These are phyloP conservation scores for Garrulus glandarius DNA, from an alignment of 2,797 vertebrate genomes.

Conservation along the genomic window DNA sequence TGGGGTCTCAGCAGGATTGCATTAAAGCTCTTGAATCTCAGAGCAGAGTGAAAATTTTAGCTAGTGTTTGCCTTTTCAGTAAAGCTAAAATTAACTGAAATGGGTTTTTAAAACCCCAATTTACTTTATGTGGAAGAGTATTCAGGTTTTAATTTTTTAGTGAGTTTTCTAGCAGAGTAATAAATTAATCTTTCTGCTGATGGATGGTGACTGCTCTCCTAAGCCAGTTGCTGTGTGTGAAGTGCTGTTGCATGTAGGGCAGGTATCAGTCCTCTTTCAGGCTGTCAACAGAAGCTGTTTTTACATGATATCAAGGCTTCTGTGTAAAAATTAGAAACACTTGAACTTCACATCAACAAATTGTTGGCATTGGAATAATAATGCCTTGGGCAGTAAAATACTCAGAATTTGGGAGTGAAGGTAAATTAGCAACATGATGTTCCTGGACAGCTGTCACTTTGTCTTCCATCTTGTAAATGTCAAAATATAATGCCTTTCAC, in stretches of 20 bases:
- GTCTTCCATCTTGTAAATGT: neutral
- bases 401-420: neutral
- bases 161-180: neutral
- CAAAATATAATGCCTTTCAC: neutral
- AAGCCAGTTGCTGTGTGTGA: neutral
- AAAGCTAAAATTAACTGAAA: neutral
- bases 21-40: neutral
- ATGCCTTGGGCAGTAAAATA: neutral
- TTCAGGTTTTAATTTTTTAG: neutral
- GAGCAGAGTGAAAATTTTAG: neutral
- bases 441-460: neutral
- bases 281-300: neutral
- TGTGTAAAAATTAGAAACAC: neutral
- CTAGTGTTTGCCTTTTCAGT: neutral
- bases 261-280: neutral
- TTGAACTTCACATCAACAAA: neutral
- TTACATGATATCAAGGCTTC: neutral
- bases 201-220: neutral
- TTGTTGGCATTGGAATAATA: neutral
- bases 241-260: neutral
- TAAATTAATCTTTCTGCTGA: neutral
- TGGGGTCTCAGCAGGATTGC: neutral
- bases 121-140: neutral
- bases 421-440: neutral
- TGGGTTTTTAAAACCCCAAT: neutral